Evolutionary conservation across 2,113 vertebrate species (phyloP), one percentile per base, ranked within the genome.

Genomic region (Malurus elegans): DNA sequence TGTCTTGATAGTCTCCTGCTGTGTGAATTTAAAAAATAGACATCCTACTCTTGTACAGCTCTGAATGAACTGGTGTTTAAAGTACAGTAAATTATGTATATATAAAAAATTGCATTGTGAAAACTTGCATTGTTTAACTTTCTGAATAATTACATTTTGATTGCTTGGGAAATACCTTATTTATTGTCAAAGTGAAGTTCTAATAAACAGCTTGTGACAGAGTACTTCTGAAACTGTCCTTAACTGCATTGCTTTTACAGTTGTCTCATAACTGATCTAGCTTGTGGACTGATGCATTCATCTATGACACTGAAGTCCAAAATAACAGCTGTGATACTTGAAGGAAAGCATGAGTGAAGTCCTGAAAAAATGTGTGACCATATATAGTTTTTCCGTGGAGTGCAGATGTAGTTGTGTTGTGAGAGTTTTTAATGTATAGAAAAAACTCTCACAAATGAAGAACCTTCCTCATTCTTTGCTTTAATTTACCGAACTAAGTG

Each of bases 201-300:
- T 97, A 97, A 96, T 97, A 96, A 96, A 96, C 79, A 88, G 79
- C 93, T 92, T 95, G 86, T 97, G 73, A 92, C 82, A 60, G 88
- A 91, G 51, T 62, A 29, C 16, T 88, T n/a, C 72, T 80, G 83
- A 82, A 94, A 83, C 50, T 21, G 70, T 86, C 32, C 26, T 79
- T 86, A 48, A 62, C 45, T 79, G 56, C 21, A 19, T 65, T 78
- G 57, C 72, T 87, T 89, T 87, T 53, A 64, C 38, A 73, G 64
- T 56, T 62, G 18, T 79, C 88, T 87, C 3, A 0, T 79, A 69
- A 56, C 20, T 67, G 8, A 9, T 69, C 70, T 89, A 29, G 51
- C 42, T 44, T 81, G 45, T 81, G 62, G 31, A 31, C 45, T 56
- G 71, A 69, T 76, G 32, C 1, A 11, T 74, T 34, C 29, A 5